A percentile compares a stretch with the other conserved stretches of the same genome.
These are phyloP conservation scores for Engystomops pustulosus DNA, from an alignment of 2,113 vertebrate species.

Conservation along the genomic window DNA sequence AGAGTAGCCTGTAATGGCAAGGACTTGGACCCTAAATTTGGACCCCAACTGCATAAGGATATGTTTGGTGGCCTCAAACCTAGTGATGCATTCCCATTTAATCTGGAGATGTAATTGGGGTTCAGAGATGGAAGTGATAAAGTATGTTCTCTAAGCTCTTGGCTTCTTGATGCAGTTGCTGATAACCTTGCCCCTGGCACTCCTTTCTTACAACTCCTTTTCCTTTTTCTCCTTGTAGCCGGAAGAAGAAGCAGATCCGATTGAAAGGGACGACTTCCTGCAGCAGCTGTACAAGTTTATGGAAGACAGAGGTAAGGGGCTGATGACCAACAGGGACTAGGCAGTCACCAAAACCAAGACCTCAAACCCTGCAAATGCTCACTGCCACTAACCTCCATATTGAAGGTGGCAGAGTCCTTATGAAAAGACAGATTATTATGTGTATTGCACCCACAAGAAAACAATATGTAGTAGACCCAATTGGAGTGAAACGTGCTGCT, in stretches of 20 bases:
- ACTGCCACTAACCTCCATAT: not conserved
- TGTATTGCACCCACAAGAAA: not conserved
- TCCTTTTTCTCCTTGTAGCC: constrained; percentile 71
- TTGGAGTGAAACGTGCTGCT: not conserved
- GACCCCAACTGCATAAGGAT: no score
- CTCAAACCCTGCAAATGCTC: not conserved
- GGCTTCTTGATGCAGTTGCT: not conserved
- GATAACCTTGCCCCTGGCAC: not conserved
- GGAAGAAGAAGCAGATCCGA: constrained; percentile 94
- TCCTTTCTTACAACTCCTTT: not conserved
- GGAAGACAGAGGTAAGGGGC: constrained; percentile 93
- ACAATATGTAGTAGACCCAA: not conserved
- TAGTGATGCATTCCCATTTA: no score
- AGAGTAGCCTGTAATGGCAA: no score
- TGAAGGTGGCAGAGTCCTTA: not conserved
- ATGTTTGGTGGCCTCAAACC: no score
- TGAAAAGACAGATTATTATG: not conserved
- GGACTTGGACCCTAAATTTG: no score
- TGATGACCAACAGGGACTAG: not conserved
- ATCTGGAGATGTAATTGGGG: not conserved
- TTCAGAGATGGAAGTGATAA: not conserved
- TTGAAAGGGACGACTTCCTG: constrained; percentile 96
- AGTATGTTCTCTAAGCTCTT: not conserved
- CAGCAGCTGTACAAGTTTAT: constrained; percentile 99
- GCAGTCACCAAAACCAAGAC: not conserved